phyloP scores from a whole-genome alignment of 2,888 invertebrate genomes.

The Perizoma flavofasciatum region DNA sequence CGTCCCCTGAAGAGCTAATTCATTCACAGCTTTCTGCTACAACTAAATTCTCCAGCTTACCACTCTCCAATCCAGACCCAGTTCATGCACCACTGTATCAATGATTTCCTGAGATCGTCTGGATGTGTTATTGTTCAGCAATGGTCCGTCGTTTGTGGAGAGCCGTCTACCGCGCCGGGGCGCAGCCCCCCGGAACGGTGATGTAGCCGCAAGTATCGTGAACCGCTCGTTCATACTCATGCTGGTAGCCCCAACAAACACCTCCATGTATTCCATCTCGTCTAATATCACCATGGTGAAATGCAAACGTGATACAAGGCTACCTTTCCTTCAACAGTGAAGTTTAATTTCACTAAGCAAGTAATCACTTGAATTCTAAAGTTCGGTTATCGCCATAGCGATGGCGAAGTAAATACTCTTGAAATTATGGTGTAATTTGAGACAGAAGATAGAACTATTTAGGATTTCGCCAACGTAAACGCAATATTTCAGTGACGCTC shows the following conservation, averaged over 20 bases:
- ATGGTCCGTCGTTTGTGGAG: slow-evolving; percentile 21
- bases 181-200: slow-evolving; percentile 27
- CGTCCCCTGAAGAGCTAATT: no score
- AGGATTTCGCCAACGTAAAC: no score
- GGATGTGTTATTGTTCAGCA: slow-evolving; percentile 33
- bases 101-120: slow-evolving; percentile 50
- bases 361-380: no score
- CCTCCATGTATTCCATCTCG: slow-evolving; percentile 70
- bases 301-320: slow-evolving; percentile 6
- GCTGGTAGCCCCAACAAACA: slow-evolving; percentile 70
- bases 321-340: no score
- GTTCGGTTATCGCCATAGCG: no score
- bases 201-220: slow-evolving; percentile 49
- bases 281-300: slow-evolving; percentile 46
- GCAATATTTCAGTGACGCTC: no score
- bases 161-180: slow-evolving; percentile 13
- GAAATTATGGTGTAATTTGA: no score
- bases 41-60: slow-evolving; percentile 41
- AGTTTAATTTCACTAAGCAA: no score
- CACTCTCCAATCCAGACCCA: slow-evolving; percentile 57
- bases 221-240: slow-evolving; percentile 67
- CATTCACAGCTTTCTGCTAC: no score
- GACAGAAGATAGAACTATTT: no score
- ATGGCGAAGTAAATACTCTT: no score
- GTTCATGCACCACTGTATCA: slow-evolving; percentile 58